phyloP scores from a whole-genome alignment of 2,797 vertebrate species.

The Neopelma chrysocephalum region DNA sequence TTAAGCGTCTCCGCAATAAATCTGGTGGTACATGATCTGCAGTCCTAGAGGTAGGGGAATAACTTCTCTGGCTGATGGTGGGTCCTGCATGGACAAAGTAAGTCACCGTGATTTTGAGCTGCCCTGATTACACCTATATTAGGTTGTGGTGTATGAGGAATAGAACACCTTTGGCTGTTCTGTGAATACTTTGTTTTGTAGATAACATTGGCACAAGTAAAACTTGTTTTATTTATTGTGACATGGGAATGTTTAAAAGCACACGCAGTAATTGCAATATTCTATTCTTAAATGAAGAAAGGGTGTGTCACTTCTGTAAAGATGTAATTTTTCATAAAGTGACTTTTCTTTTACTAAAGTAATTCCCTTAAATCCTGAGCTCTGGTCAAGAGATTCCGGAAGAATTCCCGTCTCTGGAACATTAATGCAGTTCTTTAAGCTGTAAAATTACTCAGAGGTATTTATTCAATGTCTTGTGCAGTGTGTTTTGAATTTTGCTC shows the following conservation, averaged over 20 bases:
- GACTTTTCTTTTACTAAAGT: conserved; percentile 48
- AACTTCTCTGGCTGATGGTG: conserved; percentile 21
- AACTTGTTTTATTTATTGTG: conserved; percentile 60
- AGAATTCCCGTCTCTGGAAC: not conserved
- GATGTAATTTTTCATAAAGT: conserved; percentile 50
- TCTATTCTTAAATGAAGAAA: conserved; percentile 44
- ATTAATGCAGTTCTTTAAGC: conserved; percentile 25
- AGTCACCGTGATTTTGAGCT: not conserved
- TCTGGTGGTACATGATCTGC: conserved; percentile 13
- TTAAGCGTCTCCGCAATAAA: conserved; percentile 30
- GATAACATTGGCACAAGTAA: conserved; percentile 50
- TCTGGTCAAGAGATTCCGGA: not conserved
- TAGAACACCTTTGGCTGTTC: conserved; percentile 53
- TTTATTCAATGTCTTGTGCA: conserved; percentile 63
- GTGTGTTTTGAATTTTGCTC: conserved; percentile 60
- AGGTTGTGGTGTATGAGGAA: conserved; percentile 59
- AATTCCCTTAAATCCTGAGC: conserved; percentile 21
- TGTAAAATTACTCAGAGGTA: conserved; percentile 47
- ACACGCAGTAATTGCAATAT: conserved; percentile 34
- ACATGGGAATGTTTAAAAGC: conserved; percentile 60
- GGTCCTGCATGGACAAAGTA: conserved; percentile 9
- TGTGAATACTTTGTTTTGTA: conserved; percentile 42
- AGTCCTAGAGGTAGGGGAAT: conserved; percentile 8
- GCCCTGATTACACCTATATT: conserved; percentile 58
- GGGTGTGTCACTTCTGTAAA: conserved; percentile 59